Evolutionary conservation across 2,888 invertebrate genomes (phyloP).

Genomic region (Drosophila neotestacea): DNA sequence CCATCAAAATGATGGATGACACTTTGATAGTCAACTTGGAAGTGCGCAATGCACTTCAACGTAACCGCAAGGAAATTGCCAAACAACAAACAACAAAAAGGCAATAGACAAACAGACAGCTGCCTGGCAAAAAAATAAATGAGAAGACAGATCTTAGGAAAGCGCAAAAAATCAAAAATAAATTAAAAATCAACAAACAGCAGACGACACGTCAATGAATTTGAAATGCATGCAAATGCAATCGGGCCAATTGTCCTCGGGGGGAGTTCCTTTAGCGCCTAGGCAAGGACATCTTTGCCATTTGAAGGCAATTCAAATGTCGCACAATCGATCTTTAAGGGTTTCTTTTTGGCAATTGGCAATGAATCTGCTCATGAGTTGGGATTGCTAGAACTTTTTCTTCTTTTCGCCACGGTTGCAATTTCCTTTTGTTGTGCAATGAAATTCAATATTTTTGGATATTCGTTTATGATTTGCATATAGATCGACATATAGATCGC

Average conservation of each 20-base stretch:
- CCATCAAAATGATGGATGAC: constrained; percentile 84
- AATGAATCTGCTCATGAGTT: constrained; percentile 46
- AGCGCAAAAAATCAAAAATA: constrained; percentile 77
- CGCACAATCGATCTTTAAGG: constrained; percentile 57
- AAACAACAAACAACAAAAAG: constrained; percentile 45
- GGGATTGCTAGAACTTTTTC: constrained; percentile 28
- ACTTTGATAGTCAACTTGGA: constrained; percentile 67
- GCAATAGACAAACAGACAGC: constrained; percentile 49
- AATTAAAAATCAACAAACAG: constrained; percentile 83
- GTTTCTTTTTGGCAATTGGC: constrained; percentile 44
- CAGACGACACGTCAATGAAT: constrained; percentile 73
- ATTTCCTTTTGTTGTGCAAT: constrained; percentile 69
- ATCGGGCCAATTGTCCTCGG: constrained; percentile 53
- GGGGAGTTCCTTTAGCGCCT: background rate
- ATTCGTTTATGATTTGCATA: constrained; percentile 58
- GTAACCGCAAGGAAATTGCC: constrained; percentile 66
- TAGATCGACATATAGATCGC: constrained; percentile 53
- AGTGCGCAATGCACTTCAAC: constrained; percentile 66
- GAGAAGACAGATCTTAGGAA: constrained; percentile 41
- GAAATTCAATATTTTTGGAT: constrained; percentile 66
- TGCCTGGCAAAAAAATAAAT: constrained; percentile 41
- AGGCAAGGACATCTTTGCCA: constrained; percentile 26
- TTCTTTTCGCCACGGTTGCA: constrained; percentile 76
- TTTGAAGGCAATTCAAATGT: constrained; percentile 60
- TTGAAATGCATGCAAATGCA: constrained; percentile 76